Base-by-base conservation (phyloP, 2,888 invertebrate species). In the Epistrophe grossulariae region DNA sequence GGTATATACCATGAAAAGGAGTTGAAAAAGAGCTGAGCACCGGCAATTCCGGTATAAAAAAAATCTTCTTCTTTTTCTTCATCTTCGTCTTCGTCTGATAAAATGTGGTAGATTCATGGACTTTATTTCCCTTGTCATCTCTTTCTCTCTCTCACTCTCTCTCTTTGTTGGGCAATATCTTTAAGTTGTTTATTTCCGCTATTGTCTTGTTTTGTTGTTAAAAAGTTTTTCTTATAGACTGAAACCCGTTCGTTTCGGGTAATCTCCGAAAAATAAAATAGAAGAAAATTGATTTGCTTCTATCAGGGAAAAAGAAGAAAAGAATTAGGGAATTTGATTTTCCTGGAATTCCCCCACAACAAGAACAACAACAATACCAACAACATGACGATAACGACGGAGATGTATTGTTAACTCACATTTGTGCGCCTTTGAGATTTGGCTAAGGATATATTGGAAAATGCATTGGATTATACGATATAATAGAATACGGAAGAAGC, bases 241-340 rank as follows among this genome's bases (percentile, higher is more conserved):
- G n/a, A 31, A 59, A 66, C 38, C 60, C 76, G 35, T 81, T 71
- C 68, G 72, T 88, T 90, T 91, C 89, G 91, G 90, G 89, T 90
- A 90, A 91, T 90, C 90, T 89, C 88, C 31, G 28, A 64, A 45
- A n/a, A 55, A 55, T 7, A 52, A 52, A 52, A 52, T 52, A 13
- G 57, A 90, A 89, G 89, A 90, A 91, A 91, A 91, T 91, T 91
- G 91, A 91, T 91, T 91, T 91, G 90, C 89, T 89, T 90, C 90
- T 91, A 90, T 90, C 90, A 90, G 85, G 71, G 82, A 66, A 74
- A 66, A 77, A 62, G 62, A n/a, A 77, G 70, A 85, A 85, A 77
- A 50, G 77, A 80, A 84, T 84, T 80, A 80, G 84, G 62, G 77
- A 81, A 73, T 78, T 77, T 78, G 73, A 52, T 78, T 85, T 48